A percentile compares a stretch with the other conserved stretches of the same genome.
Evolutionary conservation across 1,140 invertebrate species (phyloP).

Genomic region (Trachelipus rathkii): DNA sequence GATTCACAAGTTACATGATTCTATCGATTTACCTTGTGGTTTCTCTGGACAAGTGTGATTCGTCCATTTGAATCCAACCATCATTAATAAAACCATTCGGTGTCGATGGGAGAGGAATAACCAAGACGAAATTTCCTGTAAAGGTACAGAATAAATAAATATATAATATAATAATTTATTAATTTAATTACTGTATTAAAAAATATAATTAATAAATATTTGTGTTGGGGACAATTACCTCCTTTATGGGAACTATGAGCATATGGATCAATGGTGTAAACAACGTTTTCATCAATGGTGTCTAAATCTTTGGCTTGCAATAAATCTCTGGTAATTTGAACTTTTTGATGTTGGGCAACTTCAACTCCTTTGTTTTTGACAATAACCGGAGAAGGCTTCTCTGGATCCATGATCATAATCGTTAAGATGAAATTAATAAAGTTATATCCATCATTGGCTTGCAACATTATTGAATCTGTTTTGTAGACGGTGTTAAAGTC

Average conservation of each 20-base stretch:
- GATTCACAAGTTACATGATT: too few species aligned
- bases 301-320: conserved; percentile 41
- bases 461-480: conserved; percentile 27
- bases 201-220: not conserved
- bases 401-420: conserved; percentile 35
- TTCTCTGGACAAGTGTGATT: conserved; percentile 36
- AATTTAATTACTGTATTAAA: too few species aligned
- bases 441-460: conserved; percentile 40
- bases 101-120: conserved; percentile 42
- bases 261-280: conserved; percentile 33
- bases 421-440: conserved; percentile 36
- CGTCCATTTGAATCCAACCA: conserved; percentile 45
- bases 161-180: not conserved
- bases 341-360: conserved; percentile 26
- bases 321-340: conserved; percentile 38
- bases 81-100: conserved; percentile 42
- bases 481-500: conserved; percentile 18
- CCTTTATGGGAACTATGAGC: too few species aligned
- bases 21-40: conserved; percentile 31
- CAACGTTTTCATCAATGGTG: conserved; percentile 37
- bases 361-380: conserved; percentile 34
- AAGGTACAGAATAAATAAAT: not conserved
- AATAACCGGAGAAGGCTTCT: conserved; percentile 33
- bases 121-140: conserved; percentile 34
- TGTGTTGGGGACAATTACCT: too few species aligned